These are phyloP conservation scores for Polydrusus tereticollis DNA, from an alignment of 2,888 invertebrate genomes.

Conservation along the genomic window DNA sequence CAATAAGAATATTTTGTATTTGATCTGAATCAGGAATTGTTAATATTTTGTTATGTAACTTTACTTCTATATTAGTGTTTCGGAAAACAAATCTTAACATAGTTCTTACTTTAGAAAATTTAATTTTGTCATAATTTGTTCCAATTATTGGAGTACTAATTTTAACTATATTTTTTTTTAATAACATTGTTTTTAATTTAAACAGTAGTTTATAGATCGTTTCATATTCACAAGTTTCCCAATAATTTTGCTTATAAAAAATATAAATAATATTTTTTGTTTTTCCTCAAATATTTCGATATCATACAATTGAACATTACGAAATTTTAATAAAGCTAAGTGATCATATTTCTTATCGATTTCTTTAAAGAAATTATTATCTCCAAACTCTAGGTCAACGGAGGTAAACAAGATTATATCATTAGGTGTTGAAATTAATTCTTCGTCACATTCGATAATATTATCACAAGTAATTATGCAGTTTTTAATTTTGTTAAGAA, in stretches of 20 bases:
- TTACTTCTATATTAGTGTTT: not conserved
- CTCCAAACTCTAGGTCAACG: too few relatives aligned
- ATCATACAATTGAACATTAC: too few relatives aligned
- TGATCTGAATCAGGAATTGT: conserved; percentile 1
- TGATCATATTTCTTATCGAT: too few relatives aligned
- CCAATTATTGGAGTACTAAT: not conserved
- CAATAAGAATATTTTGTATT: conserved; percentile 28
- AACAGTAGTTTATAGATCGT: not conserved
- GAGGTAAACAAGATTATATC: too few relatives aligned
- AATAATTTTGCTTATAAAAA: not conserved
- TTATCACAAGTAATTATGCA: too few relatives aligned
- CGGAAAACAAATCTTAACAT: not conserved
- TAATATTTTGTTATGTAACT: not conserved
- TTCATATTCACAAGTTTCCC: not conserved
- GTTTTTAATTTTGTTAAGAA: too few relatives aligned
- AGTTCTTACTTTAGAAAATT: not conserved
- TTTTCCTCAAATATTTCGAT: not conserved
- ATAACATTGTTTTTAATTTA: conserved; percentile 2
- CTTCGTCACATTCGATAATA: too few relatives aligned
- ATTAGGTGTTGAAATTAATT: too few relatives aligned
- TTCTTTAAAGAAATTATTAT: too few relatives aligned
- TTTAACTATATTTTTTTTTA: not conserved
- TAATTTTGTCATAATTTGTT: not conserved
- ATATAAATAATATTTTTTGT: not conserved
- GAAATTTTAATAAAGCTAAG: too few relatives aligned